These are phyloP conservation scores for Silurus meridionalis DNA, from an alignment of 2,113 vertebrate genomes.

Conservation along the genomic window DNA sequence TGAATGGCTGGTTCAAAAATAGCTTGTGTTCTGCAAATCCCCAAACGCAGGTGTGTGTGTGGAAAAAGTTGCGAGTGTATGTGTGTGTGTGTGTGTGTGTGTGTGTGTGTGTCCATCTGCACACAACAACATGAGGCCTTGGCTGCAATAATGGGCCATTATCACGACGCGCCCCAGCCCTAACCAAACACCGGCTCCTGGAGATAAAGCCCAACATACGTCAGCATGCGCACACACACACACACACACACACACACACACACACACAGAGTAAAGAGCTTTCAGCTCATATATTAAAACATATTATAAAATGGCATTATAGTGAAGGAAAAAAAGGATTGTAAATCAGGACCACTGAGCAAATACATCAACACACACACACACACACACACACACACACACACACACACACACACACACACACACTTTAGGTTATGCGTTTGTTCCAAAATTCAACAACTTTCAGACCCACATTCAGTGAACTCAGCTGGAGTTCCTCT, in stretches of 20 bases:
- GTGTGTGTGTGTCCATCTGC: slow-evolving; percentile 34
- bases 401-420: not conserved
- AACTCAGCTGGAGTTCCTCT: not conserved
- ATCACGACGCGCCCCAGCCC: slow-evolving; percentile 62
- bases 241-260: slow-evolving; percentile 55
- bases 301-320: slow-evolving; percentile 66
- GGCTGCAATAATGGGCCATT: slow-evolving; percentile 67
- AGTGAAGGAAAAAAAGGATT: slow-evolving; percentile 21
- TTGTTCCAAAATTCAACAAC: not conserved
- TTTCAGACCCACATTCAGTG: not conserved
- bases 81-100: not conserved
- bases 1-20: slow-evolving; percentile 47
- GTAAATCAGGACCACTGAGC: not conserved
- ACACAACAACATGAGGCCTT: slow-evolving; percentile 36
- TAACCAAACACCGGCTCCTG: slow-evolving; percentile 72
- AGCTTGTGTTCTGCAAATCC: slow-evolving; percentile 36
- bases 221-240: slow-evolving; percentile 67
- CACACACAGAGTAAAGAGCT: not conserved
- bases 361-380: not conserved
- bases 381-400: not conserved
- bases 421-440: not conserved
- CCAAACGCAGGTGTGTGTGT: slow-evolving; percentile 27
- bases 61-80: slow-evolving; percentile 31
- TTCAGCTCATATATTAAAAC: not conserved
- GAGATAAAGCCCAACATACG: slow-evolving; percentile 70